phyloP scores from a whole-genome alignment of 2,113 vertebrate species.

The Chionomys nivalis region DNA sequence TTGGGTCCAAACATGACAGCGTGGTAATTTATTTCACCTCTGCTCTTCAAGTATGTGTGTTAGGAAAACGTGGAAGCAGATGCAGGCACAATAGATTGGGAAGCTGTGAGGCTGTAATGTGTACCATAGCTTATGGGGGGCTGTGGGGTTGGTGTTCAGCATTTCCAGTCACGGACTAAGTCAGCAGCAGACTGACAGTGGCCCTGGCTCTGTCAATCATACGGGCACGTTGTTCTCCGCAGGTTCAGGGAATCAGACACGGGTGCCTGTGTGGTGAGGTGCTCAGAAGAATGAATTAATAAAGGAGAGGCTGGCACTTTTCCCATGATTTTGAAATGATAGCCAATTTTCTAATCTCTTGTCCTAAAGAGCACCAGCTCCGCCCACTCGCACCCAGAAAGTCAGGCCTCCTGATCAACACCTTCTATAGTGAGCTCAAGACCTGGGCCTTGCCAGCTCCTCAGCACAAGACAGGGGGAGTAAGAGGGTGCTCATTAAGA shows the following conservation, averaged over 20 bases:
- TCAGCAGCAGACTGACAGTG: neutral
- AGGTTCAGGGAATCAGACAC: neutral
- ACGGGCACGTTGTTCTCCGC: neutral
- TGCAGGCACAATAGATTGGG: neutral
- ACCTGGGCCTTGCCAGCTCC: neutral
- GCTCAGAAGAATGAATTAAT: neutral
- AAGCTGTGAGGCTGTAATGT: neutral
- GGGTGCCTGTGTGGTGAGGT: neutral
- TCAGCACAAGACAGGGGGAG: neutral
- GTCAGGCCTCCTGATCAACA: neutral
- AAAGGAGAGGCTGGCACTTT: neutral
- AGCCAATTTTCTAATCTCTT: neutral
- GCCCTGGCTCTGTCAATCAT: neutral
- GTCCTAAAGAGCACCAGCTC: neutral
- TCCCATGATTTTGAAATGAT: neutral
- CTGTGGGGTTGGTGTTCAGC: neutral
- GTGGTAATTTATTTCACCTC: neutral
- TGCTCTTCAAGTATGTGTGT: neutral
- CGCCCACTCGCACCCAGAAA: accelerated
- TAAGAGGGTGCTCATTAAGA: neutral
- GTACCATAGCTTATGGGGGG: neutral
- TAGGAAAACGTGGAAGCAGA: neutral
- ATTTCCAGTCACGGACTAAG: neutral
- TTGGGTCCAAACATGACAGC: neutral
- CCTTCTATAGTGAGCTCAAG: neutral